phyloP scores from a whole-genome alignment of 2,797 vertebrate species.

The Limnodromus scolopaceus region DNA sequence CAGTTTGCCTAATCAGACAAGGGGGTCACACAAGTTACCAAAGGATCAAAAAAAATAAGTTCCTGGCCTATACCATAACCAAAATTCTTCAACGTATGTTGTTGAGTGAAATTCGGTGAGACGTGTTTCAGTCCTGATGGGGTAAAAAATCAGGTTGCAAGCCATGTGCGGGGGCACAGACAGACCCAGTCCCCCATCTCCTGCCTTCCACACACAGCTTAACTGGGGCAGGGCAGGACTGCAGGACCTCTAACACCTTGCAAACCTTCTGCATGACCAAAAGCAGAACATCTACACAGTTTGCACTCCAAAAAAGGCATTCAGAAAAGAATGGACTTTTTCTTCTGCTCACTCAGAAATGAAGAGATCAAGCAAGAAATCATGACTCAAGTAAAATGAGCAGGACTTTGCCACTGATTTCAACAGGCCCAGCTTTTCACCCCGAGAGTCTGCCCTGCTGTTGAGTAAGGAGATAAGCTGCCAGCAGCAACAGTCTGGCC shows the following conservation, averaged over 20 bases:
- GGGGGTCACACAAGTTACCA: background rate
- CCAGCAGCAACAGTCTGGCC: slow-evolving; percentile 35
- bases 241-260: background rate
- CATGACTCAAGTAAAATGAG: slow-evolving; percentile 6
- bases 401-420: slow-evolving; percentile 53
- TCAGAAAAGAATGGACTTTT: background rate
- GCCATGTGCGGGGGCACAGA: background rate
- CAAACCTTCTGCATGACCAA: background rate
- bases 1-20: background rate
- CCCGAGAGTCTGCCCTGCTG: background rate
- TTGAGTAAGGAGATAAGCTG: slow-evolving; percentile 37
- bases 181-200: background rate
- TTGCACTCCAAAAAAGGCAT: background rate
- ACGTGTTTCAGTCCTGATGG: background rate
- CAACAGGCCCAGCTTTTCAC: slow-evolving; percentile 49
- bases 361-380: background rate
- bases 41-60: background rate
- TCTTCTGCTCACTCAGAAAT: background rate
- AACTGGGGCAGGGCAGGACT: background rate
- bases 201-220: background rate
- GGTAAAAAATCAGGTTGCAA: background rate
- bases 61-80: background rate
- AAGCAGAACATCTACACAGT: background rate
- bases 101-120: too few relatives aligned
- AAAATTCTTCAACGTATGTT: background rate